Conservation (phyloP, 2,113 vertebrate genomes). For the Oreochromis aureus region DNA sequence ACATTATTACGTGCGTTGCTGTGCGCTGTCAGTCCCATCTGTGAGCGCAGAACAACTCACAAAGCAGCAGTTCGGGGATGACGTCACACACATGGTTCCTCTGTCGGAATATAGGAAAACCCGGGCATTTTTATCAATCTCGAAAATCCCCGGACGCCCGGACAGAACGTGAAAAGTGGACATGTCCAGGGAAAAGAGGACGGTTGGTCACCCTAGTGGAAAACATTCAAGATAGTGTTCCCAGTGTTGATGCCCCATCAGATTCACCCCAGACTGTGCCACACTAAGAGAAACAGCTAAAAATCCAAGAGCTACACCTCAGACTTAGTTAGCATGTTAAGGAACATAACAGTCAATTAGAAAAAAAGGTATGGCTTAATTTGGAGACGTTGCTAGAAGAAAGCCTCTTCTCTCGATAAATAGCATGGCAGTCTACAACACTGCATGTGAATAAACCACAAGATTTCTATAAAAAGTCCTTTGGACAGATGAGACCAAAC, state of each 20-base stretch:
- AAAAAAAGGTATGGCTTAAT: background rate
- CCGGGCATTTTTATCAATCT: no score
- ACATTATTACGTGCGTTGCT: no score
- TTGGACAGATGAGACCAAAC: background rate
- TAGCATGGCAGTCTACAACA: background rate
- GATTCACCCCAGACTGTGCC: background rate
- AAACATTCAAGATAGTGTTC: background rate
- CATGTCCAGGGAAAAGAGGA: no score
- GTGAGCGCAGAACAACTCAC: no score
- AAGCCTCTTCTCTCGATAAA: background rate
- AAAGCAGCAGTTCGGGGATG: no score
- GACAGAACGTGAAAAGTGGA: no score
- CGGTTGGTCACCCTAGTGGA: background rate
- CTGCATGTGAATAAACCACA: background rate
- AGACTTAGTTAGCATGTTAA: background rate
- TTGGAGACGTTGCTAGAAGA: background rate
- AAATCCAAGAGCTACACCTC: background rate
- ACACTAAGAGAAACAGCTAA: background rate
- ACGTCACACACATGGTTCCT: no score
- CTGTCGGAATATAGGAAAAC: no score
- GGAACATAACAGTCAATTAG: no score
- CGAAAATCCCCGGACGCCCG: no score
- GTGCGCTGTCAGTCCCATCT: no score
- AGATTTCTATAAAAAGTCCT: background rate
- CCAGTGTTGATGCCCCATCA: background rate